These are phyloP conservation scores for Melanotaenia parkinsoni DNA, from an alignment of 2,797 vertebrate species.

Conservation along the genomic window DNA sequence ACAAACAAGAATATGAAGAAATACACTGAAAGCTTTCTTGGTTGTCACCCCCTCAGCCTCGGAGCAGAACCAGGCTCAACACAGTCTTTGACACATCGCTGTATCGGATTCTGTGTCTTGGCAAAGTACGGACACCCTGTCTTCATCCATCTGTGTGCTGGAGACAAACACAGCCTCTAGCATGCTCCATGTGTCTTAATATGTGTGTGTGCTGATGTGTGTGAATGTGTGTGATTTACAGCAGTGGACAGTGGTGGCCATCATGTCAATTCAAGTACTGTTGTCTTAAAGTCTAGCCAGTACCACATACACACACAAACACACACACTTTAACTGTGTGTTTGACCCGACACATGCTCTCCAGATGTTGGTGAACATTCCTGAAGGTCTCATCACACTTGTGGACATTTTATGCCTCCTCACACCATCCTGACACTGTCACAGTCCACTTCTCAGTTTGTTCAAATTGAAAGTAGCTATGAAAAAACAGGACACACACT, in stretches of 20 bases:
- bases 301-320: slow-evolving; percentile 27
- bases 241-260: slow-evolving; percentile 58
- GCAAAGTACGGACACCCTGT: slow-evolving; percentile 34
- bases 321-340: slow-evolving; percentile 31
- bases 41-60: background rate
- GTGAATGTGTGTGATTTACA: slow-evolving; percentile 68
- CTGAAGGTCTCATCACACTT: slow-evolving; percentile 70
- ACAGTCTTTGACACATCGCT: slow-evolving; percentile 30
- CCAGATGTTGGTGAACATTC: slow-evolving; percentile 81
- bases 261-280: slow-evolving; percentile 68
- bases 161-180: slow-evolving; percentile 41
- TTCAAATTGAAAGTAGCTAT: slow-evolving; percentile 24
- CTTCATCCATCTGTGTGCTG: slow-evolving; percentile 29
- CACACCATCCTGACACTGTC: slow-evolving; percentile 46
- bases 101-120: slow-evolving; percentile 36
- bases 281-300: slow-evolving; percentile 81
- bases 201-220: slow-evolving; percentile 14
- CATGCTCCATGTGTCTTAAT: slow-evolving; percentile 30
- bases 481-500: slow-evolving; percentile 5
- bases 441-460: slow-evolving; percentile 32
- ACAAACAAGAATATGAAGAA: slow-evolving; percentile 34
- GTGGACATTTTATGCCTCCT: slow-evolving; percentile 58
- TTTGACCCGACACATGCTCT: slow-evolving; percentile 72
- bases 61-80: slow-evolving; percentile 46
- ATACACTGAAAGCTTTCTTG: background rate